These are phyloP conservation scores for Sciaenops ocellatus DNA, from an alignment of 2,797 vertebrate species.

Conservation along the genomic window DNA sequence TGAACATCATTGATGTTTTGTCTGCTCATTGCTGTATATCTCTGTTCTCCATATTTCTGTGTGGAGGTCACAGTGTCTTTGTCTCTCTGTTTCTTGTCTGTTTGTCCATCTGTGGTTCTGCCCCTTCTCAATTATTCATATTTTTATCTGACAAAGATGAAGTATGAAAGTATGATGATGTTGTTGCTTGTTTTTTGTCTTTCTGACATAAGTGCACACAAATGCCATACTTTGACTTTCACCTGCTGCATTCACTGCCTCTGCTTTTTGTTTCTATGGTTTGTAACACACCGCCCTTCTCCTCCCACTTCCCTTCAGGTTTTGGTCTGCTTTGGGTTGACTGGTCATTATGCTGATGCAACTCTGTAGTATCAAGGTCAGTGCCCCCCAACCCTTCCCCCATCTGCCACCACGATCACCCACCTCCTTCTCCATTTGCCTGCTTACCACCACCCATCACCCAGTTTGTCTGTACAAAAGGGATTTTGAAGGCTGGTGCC, in stretches of 20 bases:
- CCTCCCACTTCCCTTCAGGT: constrained; percentile 94
- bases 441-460: constrained; percentile 17
- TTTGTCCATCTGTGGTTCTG: constrained; percentile 41
- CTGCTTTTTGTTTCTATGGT: constrained; percentile 62
- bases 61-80: constrained; percentile 25
- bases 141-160: constrained; percentile 55
- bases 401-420: constrained; percentile 55
- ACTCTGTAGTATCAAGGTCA: constrained; percentile 99
- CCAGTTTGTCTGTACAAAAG: constrained; percentile 12
- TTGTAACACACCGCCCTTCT: constrained; percentile 85
- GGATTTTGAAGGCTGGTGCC: neutral
- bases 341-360: constrained; percentile 99
- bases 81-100: constrained; percentile 31
- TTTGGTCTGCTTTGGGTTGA: constrained; percentile 95
- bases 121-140: constrained; percentile 49
- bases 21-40: constrained; percentile 9
- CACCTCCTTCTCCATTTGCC: constrained; percentile 10
- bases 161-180: constrained; percentile 48
- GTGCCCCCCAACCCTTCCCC: constrained; percentile 85
- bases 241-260: constrained; percentile 56
- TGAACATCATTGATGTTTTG: neutral
- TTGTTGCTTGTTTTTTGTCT: neutral
- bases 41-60: constrained; percentile 18
- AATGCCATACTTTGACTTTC: constrained; percentile 17
- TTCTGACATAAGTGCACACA: constrained; percentile 12